A percentile compares a stretch with the other conserved stretches of the same genome.
Conservation (phyloP, 1,140 invertebrate species). For the Latrodectus geometricus region DNA sequence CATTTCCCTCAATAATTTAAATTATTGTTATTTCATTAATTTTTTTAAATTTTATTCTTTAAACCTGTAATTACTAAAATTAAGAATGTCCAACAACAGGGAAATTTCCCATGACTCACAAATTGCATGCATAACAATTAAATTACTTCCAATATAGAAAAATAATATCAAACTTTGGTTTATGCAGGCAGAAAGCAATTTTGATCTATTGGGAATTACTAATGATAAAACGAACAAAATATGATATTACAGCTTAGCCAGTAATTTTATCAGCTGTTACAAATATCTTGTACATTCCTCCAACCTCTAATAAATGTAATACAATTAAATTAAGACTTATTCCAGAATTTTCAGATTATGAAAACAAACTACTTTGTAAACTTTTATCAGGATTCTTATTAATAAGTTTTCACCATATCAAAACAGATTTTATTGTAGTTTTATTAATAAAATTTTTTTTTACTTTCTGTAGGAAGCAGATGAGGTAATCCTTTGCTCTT, state of each 20-base stretch:
- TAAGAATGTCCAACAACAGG: background rate
- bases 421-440: too few species aligned
- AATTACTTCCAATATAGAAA: background rate
- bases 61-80: background rate
- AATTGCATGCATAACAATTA: background rate
- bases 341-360: background rate
- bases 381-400: background rate
- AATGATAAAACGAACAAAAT: background rate
- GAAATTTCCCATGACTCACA: background rate
- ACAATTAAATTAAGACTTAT: background rate
- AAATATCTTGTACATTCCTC: background rate
- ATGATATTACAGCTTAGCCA: background rate
- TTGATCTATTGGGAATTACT: background rate
- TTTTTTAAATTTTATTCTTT: background rate
- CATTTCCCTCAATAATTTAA: background rate
- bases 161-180: conserved; percentile 1
- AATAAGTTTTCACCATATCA: too few species aligned
- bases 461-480: too few species aligned
- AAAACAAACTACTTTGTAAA: background rate
- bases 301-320: background rate
- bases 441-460: too few species aligned
- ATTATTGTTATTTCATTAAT: background rate
- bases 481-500: too few species aligned
- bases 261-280: background rate
- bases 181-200: background rate